Percentiles rank a stretch among this genome's conserved stretches.
Conservation (phyloP, 1,140 invertebrate species). For the Epicauta chinensis region DNA sequence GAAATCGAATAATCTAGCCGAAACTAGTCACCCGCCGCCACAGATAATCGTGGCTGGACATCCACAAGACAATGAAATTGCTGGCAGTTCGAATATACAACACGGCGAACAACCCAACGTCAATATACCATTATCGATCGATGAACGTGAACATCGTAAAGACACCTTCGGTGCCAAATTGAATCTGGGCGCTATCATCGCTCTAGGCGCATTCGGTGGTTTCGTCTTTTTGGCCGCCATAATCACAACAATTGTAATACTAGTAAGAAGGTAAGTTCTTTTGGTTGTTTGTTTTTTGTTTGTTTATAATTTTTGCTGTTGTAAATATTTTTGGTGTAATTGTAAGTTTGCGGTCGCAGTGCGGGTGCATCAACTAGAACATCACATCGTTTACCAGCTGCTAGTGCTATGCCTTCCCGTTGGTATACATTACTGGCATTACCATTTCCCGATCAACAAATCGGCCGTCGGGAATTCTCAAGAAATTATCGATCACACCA, state of each 20-base stretch:
- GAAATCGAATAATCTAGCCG: slow-evolving; percentile 15
- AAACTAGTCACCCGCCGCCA: slow-evolving; percentile 38
- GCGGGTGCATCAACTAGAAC: slow-evolving; percentile 45
- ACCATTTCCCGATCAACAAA: slow-evolving; percentile 85
- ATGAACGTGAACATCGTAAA: slow-evolving; percentile 49
- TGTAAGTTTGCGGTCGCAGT: slow-evolving; percentile 35
- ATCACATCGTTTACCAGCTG: slow-evolving; percentile 45
- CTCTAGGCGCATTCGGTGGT: slow-evolving; percentile 81
- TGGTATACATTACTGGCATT: slow-evolving; percentile 86
- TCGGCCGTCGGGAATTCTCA: slow-evolving; percentile 74
- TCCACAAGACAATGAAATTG: slow-evolving; percentile 55
- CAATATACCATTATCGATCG: slow-evolving; percentile 62
- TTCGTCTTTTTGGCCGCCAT: slow-evolving; percentile 86
- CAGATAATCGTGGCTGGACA: slow-evolving; percentile 58
- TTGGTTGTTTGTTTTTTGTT: neutral
- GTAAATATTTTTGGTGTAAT: too few relatives aligned
- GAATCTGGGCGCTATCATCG: slow-evolving; percentile 82
- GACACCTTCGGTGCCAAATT: slow-evolving; percentile 66
- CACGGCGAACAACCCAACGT: slow-evolving; percentile 53
- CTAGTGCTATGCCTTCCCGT: slow-evolving; percentile 59
- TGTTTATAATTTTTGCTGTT: neutral
- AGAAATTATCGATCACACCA: slow-evolving; percentile 65
- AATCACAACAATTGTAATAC: slow-evolving; percentile 80
- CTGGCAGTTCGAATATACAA: slow-evolving; percentile 47
- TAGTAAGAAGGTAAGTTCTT: slow-evolving; percentile 75